phyloP scores from a whole-genome alignment of 2,113 vertebrate species.

The Nesoenas mayeri region DNA sequence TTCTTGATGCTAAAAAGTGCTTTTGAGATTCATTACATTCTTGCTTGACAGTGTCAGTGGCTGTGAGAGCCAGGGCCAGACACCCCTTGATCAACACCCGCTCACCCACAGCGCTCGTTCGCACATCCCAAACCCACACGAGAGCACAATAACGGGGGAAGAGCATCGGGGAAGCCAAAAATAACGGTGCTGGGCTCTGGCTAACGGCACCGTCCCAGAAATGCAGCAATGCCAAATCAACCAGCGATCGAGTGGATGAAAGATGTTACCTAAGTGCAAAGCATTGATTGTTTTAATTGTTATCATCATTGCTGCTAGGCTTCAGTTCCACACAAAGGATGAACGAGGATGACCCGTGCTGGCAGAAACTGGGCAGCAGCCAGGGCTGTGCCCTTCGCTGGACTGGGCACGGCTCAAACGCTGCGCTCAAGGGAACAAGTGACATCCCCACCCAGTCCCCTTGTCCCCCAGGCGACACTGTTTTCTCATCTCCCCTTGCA shows the following conservation, averaged over 20 bases:
- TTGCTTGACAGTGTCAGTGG: not conserved
- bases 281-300: not conserved
- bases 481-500: not conserved
- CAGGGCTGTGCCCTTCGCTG: not conserved
- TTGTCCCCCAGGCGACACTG: rapidly evolving
- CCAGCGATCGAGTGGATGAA: not conserved
- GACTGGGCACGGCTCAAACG: rapidly evolving
- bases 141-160: not conserved
- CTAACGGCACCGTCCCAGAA: not conserved
- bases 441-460: not conserved
- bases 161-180: not conserved
- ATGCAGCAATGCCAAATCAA: not conserved
- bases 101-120: not conserved
- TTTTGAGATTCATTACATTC: not conserved
- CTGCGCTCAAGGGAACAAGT: not conserved
- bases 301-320: not conserved
- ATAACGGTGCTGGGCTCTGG: not conserved
- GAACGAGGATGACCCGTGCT: not conserved
- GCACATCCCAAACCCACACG: rapidly evolving
- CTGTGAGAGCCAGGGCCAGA: rapidly evolving
- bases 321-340: not conserved
- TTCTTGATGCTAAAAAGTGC: not conserved
- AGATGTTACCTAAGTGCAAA: not conserved
- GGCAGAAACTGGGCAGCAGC: not conserved
- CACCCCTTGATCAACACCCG: rapidly evolving